Evolutionary conservation across 2,797 vertebrate genomes (phyloP).

Genomic region (Vireo griseus): DNA sequence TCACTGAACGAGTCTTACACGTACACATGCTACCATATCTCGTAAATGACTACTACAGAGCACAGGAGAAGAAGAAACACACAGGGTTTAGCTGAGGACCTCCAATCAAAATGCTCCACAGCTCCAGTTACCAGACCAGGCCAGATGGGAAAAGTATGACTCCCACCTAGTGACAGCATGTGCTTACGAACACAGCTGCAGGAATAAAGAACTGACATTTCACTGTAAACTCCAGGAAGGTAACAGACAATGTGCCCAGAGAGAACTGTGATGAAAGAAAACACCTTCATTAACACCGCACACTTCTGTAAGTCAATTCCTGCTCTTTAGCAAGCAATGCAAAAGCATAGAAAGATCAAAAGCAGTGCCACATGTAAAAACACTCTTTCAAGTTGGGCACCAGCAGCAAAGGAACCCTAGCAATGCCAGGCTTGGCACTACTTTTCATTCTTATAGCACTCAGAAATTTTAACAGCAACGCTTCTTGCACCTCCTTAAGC

Average conservation of each 20-base stretch:
- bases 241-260: not conserved
- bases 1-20: not conserved
- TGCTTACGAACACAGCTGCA: not conserved
- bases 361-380: not conserved
- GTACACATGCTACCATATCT: fast-evolving
- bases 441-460: not conserved
- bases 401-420: not conserved
- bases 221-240: not conserved
- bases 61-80: not conserved
- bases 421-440: not conserved
- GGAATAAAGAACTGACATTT: not conserved
- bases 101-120: not conserved
- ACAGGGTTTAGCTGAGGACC: not conserved
- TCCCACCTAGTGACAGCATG: not conserved
- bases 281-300: not conserved
- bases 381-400: not conserved
- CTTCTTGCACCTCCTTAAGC: not conserved
- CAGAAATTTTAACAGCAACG: not conserved
- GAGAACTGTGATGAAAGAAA: not conserved
- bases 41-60: not conserved
- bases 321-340: not conserved
- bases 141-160: not conserved
- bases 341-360: not conserved
- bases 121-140: not conserved
- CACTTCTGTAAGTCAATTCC: not conserved